phyloP scores from a whole-genome alignment of 2,113 vertebrate genomes.

The Dipodomys stephensi region DNA sequence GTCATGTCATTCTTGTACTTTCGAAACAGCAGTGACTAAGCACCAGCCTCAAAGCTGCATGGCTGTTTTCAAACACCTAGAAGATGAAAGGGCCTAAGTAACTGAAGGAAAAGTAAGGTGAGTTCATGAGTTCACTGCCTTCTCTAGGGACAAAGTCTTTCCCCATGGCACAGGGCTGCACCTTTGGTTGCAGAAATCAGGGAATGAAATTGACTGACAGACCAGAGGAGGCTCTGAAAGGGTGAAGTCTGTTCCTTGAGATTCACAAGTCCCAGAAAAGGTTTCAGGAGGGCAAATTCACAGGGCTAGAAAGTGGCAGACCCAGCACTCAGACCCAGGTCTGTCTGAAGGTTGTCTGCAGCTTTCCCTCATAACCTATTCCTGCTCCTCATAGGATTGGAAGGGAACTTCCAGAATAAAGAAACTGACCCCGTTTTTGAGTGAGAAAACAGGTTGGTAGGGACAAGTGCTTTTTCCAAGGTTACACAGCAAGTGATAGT shows the following conservation, averaged over 20 bases:
- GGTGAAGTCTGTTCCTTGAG: neutral
- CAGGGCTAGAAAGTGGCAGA: neutral
- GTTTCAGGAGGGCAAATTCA: neutral
- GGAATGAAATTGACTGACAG: neutral
- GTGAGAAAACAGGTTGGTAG: neutral
- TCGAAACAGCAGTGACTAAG: neutral
- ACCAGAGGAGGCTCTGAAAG: too few species aligned
- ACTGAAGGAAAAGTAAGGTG: slow-evolving; percentile 1
- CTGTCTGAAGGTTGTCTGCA: neutral
- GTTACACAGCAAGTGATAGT: neutral
- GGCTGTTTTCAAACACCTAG: neutral
- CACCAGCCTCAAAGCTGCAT: neutral
- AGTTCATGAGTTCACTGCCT: neutral
- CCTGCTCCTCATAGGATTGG: neutral
- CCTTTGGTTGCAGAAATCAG: neutral
- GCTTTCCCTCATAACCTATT: neutral
- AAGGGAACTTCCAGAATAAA: neutral
- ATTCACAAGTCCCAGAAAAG: neutral
- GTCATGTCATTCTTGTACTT: neutral
- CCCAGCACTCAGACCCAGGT: neutral
- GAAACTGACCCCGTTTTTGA: neutral
- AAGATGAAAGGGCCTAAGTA: neutral
- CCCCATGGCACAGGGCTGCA: neutral
- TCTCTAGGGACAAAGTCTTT: neutral
- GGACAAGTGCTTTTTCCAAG: neutral